Evolutionary conservation across 1,140 invertebrate genomes (phyloP), one percentile per base, ranked within the genome.

Genomic region (Cepaea nemoralis): DNA sequence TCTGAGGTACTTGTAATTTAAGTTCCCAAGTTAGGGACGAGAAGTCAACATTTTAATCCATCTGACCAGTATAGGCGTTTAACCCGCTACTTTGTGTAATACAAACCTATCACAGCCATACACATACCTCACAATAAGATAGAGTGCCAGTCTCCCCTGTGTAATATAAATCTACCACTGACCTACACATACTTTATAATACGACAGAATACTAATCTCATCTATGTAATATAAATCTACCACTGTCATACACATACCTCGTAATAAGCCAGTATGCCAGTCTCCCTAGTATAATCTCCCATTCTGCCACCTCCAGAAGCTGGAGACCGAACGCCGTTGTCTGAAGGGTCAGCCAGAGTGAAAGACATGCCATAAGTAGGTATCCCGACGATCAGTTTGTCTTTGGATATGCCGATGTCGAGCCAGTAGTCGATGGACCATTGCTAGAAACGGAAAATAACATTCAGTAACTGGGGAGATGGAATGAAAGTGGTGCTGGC

Each of bases 261-360:
- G 89, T 97, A 97, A 87, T 96, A 97, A n/a, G 96, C 95, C 90
- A 98, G 90, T 95, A 97, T 97, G 85, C 97, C 97, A 0, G 95
- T 95, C 91, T 98, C 97, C 76, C 94, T 94, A 0, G 97, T 98
- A 83, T 94, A 95, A 85, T 96, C 94, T 5, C 97, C 97, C 14
- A 95, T 92, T 39, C 93, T 92, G 5, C 48, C 75, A 5, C 75
- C 75, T 35, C 55, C 96, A 94, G 0, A 92, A 93, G 31, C 95
- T 93, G 8, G 93, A 86, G 96, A 94, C 91, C 98, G 98, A 71
- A 98, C 95, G 85, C 98, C 97, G 87, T 94, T 94, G 89, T 94
- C 95, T 48, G 95, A 94, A 31, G 93, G 91, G 82, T 94, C 94
- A 0, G 93, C 92, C 27, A 98, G 90, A 66, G 94, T 94, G 86